Conservation (phyloP, 2,797 vertebrate species). For the Emys orbicularis region DNA sequence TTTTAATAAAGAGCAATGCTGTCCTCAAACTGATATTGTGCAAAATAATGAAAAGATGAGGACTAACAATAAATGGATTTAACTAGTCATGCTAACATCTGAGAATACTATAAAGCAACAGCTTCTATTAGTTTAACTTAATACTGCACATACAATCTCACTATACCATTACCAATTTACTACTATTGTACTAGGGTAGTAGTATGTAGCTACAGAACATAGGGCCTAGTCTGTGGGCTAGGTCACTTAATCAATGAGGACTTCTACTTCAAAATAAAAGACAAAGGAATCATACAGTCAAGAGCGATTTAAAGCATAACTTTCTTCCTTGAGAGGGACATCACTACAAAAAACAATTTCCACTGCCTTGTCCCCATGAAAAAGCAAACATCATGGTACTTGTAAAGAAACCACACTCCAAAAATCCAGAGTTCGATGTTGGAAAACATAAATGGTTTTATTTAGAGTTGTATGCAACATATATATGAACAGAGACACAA, state of each 20-base stretch:
- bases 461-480: constrained; percentile 51
- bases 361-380: background rate
- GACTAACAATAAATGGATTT: background rate
- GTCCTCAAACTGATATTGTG: background rate
- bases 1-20: background rate
- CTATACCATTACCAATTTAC: background rate
- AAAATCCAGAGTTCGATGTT: background rate
- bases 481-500: constrained; percentile 13
- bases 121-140: background rate
- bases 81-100: background rate
- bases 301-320: background rate
- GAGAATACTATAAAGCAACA: background rate
- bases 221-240: background rate
- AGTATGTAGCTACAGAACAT: background rate
- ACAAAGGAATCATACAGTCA: background rate
- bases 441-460: constrained; percentile 52
- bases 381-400: background rate
- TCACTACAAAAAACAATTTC: background rate
- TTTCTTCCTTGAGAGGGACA: background rate
- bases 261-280: background rate
- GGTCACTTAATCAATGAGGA: background rate
- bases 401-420: background rate
- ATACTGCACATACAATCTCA: background rate
- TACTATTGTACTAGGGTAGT: background rate
- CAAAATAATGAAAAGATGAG: background rate